Percentiles rank a stretch among this genome's conserved stretches.
Conservation (phyloP, 2,888 invertebrate genomes). For the Exephanes ischioxanthus region DNA sequence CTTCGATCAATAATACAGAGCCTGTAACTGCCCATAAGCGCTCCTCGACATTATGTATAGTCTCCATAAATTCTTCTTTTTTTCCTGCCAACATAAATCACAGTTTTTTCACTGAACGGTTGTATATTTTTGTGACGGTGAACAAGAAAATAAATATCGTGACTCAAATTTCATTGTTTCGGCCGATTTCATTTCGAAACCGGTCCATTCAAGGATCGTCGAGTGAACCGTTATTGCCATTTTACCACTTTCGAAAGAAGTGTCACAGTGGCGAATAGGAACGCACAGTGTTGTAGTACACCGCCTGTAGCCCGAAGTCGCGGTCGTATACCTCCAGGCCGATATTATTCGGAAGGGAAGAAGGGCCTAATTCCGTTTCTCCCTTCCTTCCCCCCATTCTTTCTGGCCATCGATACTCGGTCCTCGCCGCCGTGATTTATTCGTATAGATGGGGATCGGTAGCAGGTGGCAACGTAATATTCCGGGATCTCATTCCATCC, state of each 20-base stretch:
- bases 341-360: constrained; percentile 60
- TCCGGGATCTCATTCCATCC: constrained; percentile 61
- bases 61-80: not conserved
- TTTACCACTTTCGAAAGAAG: constrained; percentile 51
- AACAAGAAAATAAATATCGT: not conserved
- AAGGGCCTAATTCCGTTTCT: constrained; percentile 39
- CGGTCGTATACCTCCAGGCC: constrained; percentile 56
- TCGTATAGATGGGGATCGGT: constrained; percentile 68
- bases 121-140: not conserved
- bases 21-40: not conserved
- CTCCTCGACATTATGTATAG: not conserved
- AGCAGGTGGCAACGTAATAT: constrained; percentile 70
- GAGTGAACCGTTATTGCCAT: constrained; percentile 58
- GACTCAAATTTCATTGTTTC: constrained; percentile 49
- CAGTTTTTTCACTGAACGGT: not conserved
- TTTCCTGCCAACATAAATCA: constrained; percentile 9
- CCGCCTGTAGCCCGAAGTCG: constrained; percentile 41
- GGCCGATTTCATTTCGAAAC: constrained; percentile 55
- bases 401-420: constrained; percentile 32
- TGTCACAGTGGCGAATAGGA: constrained; percentile 21
- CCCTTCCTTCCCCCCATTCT: constrained; percentile 48
- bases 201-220: constrained; percentile 47
- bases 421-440: constrained; percentile 62
- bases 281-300: constrained; percentile 5
- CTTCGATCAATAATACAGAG: not conserved